Evolutionary conservation across 2,797 vertebrate genomes (phyloP).

Genomic region (Crenuchus spilurus): DNA sequence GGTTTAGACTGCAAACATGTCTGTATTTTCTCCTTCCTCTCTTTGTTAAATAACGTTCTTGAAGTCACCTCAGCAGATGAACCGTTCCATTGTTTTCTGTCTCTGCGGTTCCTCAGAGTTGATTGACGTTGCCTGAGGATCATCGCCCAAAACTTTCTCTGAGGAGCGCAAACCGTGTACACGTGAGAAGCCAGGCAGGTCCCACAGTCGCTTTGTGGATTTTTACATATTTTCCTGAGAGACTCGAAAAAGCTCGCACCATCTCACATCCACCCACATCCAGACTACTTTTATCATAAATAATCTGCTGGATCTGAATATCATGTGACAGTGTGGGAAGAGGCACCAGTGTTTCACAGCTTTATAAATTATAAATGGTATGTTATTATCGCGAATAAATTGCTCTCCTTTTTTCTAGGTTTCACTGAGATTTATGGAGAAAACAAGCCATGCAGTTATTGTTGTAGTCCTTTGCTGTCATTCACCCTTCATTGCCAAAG

Average conservation of each 20-base stretch:
- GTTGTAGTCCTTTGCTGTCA: slow-evolving; percentile 10
- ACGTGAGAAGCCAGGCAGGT: slow-evolving; percentile 39
- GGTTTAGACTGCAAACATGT: background rate
- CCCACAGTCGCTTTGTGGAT: slow-evolving; percentile 41
- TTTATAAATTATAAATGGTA: slow-evolving; percentile 61
- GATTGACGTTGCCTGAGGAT: slow-evolving; percentile 25
- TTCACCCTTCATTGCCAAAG: background rate
- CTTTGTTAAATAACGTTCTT: background rate
- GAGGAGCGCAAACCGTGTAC: slow-evolving; percentile 21
- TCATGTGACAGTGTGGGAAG: slow-evolving; percentile 52
- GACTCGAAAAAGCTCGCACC: slow-evolving; percentile 40
- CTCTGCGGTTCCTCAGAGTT: background rate
- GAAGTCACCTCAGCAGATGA: background rate
- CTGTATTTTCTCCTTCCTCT: background rate
- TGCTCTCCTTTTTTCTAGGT: slow-evolving; percentile 22
- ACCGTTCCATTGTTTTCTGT: background rate
- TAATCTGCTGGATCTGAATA: slow-evolving; percentile 62
- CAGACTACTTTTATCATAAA: slow-evolving; percentile 57
- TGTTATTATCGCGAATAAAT: slow-evolving; percentile 62
- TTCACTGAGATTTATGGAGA: slow-evolving; percentile 23
- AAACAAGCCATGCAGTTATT: slow-evolving; percentile 9
- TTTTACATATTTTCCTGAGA: slow-evolving; percentile 50
- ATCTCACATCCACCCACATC: slow-evolving; percentile 56
- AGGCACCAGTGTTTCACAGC: slow-evolving; percentile 49
- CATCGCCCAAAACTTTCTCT: slow-evolving; percentile 35